Evolutionary conservation across 1,140 invertebrate genomes (phyloP).

Genomic region (Caenorhabditis inopinata): DNA sequence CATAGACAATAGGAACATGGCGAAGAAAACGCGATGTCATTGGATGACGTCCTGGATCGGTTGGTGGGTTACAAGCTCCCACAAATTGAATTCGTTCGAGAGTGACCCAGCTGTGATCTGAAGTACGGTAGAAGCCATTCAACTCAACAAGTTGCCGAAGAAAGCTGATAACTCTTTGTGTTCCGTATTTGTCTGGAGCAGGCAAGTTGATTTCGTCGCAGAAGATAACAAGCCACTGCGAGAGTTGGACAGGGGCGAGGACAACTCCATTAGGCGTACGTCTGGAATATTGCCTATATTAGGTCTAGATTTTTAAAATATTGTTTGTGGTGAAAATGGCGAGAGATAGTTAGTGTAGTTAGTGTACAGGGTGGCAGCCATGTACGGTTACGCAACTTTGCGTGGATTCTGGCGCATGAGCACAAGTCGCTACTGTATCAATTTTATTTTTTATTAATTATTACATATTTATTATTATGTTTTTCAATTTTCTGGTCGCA

Average conservation of each 20-base stretch:
- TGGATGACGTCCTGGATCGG: slow-evolving; percentile 96
- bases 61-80: slow-evolving; percentile 98
- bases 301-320: neutral
- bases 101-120: slow-evolving; percentile 92
- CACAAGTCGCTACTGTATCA: too few species aligned
- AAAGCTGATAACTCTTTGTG: slow-evolving; percentile 97
- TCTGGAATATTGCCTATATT: neutral
- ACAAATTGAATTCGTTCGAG: slow-evolving; percentile 98
- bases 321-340: too few species aligned
- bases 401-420: too few species aligned
- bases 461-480: too few species aligned
- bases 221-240: slow-evolving; percentile 98
- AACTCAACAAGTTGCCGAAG: slow-evolving; percentile 94
- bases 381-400: too few species aligned
- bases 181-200: slow-evolving; percentile 95
- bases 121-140: slow-evolving; percentile 78
- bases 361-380: too few species aligned
- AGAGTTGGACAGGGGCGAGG: slow-evolving; percentile 86
- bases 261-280: slow-evolving; percentile 92
- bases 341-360: too few species aligned
- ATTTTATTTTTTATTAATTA: too few species aligned
- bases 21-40: slow-evolving; percentile 79
- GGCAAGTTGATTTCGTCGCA: slow-evolving; percentile 99
- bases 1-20: slow-evolving; percentile 97
- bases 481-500: too few species aligned